A percentile compares a stretch with the other conserved stretches of the same genome.
Conservation (phyloP, 1,140 invertebrate genomes). For the Neuroterus valhalla region DNA sequence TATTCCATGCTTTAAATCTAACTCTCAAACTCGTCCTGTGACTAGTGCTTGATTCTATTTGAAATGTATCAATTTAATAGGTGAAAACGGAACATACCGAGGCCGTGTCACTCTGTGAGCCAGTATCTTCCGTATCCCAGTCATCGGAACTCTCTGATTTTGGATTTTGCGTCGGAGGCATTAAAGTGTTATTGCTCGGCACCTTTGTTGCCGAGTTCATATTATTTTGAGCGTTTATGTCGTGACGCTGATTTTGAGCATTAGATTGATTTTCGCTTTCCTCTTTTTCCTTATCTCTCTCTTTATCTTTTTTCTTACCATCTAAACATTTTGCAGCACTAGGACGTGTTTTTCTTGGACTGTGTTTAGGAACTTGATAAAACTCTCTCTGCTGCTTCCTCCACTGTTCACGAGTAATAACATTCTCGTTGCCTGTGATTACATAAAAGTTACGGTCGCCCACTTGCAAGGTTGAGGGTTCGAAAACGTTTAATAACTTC, state of each 20-base stretch:
- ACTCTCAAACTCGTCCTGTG: no score
- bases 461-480: constrained; percentile 91
- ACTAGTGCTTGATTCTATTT: neutral
- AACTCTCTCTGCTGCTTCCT: constrained; percentile 71
- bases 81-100: constrained; percentile 58
- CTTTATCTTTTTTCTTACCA: constrained; percentile 57
- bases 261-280: constrained; percentile 52
- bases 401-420: constrained; percentile 78
- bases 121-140: constrained; percentile 74
- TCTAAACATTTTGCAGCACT: constrained; percentile 56
- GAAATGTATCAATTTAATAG: constrained; percentile 32
- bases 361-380: constrained; percentile 71
- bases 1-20: no score
- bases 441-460: constrained; percentile 87
- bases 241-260: constrained; percentile 51
- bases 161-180: constrained; percentile 58
- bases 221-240: constrained; percentile 50
- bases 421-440: constrained; percentile 77
- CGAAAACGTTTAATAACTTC: constrained; percentile 88
- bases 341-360: constrained; percentile 63
- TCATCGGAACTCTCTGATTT: constrained; percentile 70
- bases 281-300: constrained; percentile 50
- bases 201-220: constrained; percentile 43
- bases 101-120: constrained; percentile 68
- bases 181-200: constrained; percentile 53